These are phyloP conservation scores for Archaeoteleia sp. DNA, from an alignment of 2,888 invertebrate species.

Conservation along the genomic window DNA sequence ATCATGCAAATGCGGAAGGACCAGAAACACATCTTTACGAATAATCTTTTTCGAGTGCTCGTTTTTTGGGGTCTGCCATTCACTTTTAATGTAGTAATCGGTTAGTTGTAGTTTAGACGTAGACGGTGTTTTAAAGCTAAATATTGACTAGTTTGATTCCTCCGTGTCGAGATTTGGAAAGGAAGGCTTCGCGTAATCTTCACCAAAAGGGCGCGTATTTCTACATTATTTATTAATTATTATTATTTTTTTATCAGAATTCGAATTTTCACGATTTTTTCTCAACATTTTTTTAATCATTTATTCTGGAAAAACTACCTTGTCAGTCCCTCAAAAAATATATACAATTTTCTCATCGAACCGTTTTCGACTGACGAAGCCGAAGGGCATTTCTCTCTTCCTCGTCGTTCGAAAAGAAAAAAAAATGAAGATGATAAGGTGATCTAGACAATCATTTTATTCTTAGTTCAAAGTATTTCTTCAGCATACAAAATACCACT, in stretches of 20 bases:
- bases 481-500: constrained; percentile 51
- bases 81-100: constrained; percentile 42
- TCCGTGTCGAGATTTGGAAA: constrained; percentile 56
- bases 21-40: constrained; percentile 51
- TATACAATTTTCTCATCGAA: constrained; percentile 50
- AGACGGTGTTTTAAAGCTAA: constrained; percentile 72
- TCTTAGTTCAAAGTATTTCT: constrained; percentile 45
- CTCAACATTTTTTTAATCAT: constrained; percentile 44
- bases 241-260: constrained; percentile 12
- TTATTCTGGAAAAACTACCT: constrained; percentile 53
- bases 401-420: constrained; percentile 32
- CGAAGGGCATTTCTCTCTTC: constrained; percentile 22
- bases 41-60: constrained; percentile 46
- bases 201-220: constrained; percentile 39
- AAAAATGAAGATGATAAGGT: constrained; percentile 43
- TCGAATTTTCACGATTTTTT: constrained; percentile 45
- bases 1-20: constrained; percentile 54
- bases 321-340: constrained; percentile 53
- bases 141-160: constrained; percentile 74
- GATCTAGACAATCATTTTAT: constrained; percentile 46
- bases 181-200: constrained; percentile 45
- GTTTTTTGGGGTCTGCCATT: constrained; percentile 48
- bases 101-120: constrained; percentile 60
- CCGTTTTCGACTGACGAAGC: constrained; percentile 34
- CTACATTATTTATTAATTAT: constrained; percentile 36